Percentiles rank a stretch among this genome's conserved stretches.
These are phyloP conservation scores for Tethya wilhelma DNA, from an alignment of 37 sponge, comb jelly and placozoan genomes.

Conservation along the genomic window DNA sequence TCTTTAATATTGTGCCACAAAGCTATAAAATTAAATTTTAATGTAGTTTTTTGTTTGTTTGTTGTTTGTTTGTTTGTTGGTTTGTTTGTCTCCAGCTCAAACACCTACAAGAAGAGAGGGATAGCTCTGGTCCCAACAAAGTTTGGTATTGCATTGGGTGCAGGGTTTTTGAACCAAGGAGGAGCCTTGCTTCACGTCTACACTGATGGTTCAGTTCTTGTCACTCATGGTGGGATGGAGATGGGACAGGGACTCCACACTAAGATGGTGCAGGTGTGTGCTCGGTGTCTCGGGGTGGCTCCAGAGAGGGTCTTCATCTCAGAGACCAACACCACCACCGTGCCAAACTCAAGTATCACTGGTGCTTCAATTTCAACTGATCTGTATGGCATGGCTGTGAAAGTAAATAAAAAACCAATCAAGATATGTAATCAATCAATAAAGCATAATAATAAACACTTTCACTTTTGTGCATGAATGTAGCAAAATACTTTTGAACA, in stretches of 20 bases:
- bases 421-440: no score
- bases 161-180: constrained; percentile 54
- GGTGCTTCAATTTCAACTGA: constrained; percentile 90
- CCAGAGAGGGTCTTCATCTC: constrained; percentile 56
- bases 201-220: constrained; percentile 82
- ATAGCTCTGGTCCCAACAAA: constrained; percentile 80
- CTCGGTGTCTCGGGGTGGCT: constrained; percentile 70
- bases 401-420: no score
- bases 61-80: no score
- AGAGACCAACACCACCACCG: constrained; percentile 77
- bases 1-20: no score
- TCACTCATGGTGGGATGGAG: constrained; percentile 90
- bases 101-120: constrained; percentile 77
- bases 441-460: no score
- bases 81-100: no score
- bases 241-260: constrained; percentile 96
- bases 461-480: no score
- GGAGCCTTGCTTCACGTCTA: constrained; percentile 82
- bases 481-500: no score
- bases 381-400: constrained; percentile 87
- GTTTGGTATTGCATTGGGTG: constrained; percentile 80
- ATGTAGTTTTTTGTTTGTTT: background rate
- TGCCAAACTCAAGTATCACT: constrained; percentile 75
- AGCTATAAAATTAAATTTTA: no score
- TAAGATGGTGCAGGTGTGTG: constrained; percentile 88